phyloP scores from a whole-genome alignment of 2,113 vertebrate species.

The Morphnarchus princeps region DNA sequence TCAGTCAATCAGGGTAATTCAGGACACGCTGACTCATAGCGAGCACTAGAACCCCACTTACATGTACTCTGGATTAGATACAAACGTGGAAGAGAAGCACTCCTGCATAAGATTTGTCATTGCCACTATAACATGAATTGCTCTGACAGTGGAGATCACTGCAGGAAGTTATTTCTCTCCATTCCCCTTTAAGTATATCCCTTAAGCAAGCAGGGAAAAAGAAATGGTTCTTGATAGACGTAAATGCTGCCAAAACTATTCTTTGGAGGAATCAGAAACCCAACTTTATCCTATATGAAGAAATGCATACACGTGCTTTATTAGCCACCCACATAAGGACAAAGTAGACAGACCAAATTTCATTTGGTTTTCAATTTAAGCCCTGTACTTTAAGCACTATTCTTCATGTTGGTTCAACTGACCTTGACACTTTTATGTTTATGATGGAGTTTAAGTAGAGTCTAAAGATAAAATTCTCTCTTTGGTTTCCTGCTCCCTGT shows the following conservation, averaged over 20 bases:
- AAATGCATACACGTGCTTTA: not conserved
- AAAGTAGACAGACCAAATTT: not conserved
- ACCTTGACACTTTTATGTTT: not conserved
- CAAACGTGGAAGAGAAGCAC: not conserved
- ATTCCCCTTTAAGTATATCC: not conserved
- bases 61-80: not conserved
- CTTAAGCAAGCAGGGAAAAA: not conserved
- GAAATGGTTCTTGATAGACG: not conserved
- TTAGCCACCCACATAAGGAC: not conserved
- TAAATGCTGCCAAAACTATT: not conserved
- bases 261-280: not conserved
- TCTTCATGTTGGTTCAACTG: not conserved
- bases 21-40: not conserved
- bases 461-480: not conserved
- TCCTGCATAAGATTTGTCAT: not conserved
- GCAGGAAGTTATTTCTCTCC: not conserved
- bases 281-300: not conserved
- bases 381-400: not conserved
- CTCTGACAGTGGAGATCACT: not conserved
- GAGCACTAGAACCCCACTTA: not conserved
- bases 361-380: not conserved
- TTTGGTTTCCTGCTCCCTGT: not conserved
- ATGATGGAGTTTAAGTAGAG: not conserved
- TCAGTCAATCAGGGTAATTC: not conserved
- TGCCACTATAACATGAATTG: not conserved